Evolutionary conservation across 2,888 invertebrate genomes (phyloP).

Genomic region (Palloptera scutellata): DNA sequence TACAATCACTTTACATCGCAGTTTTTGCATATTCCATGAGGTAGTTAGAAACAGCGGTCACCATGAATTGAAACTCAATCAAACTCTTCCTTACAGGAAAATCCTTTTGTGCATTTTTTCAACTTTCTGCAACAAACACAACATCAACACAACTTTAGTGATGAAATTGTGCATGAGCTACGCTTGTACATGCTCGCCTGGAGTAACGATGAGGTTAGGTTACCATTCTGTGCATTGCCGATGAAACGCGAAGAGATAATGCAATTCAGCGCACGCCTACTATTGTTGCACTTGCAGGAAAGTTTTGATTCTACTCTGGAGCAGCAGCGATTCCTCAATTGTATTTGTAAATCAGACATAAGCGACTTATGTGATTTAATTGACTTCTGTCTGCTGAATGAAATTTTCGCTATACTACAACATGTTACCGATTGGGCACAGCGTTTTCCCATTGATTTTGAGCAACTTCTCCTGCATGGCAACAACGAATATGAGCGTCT

Average conservation of each 20-base stretch:
- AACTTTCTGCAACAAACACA: conserved; percentile 69
- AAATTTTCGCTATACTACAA: conserved; percentile 68
- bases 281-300: conserved; percentile 70
- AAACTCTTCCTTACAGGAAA: conserved; percentile 67
- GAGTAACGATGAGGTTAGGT: conserved; percentile 55
- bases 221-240: conserved; percentile 50
- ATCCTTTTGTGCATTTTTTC: conserved; percentile 69
- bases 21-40: conserved; percentile 76
- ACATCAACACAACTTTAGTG: conserved; percentile 65
- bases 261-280: conserved; percentile 67
- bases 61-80: background rate
- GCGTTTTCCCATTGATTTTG: conserved; percentile 49
- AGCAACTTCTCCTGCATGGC: conserved; percentile 45
- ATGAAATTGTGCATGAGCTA: conserved; percentile 64
- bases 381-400: conserved; percentile 64
- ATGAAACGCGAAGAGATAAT: conserved; percentile 66
- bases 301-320: conserved; percentile 72
- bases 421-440: conserved; percentile 38
- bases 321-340: conserved; percentile 71
- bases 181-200: conserved; percentile 54
- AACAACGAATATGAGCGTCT: conserved; percentile 64
- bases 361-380: conserved; percentile 66
- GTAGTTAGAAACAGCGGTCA: conserved; percentile 65
- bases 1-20: conserved; percentile 70
- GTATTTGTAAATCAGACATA: conserved; percentile 69